Conservation (phyloP, 2,888 invertebrate species). For the Melipona bicolor region DNA sequence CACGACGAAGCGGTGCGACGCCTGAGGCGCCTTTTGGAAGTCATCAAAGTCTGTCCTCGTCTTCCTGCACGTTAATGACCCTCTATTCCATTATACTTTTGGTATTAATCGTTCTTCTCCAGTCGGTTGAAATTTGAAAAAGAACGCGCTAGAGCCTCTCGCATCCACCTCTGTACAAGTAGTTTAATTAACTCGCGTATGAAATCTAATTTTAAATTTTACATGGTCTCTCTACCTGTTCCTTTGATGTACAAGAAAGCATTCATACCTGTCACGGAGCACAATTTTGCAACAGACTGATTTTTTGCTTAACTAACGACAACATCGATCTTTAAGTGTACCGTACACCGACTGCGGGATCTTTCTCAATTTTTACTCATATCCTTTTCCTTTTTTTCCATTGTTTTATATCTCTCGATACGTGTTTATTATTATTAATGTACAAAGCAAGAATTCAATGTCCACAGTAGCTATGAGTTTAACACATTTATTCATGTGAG, state of each 20-base stretch:
- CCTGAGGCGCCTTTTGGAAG: constrained; percentile 53
- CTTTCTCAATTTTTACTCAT: too few relatives aligned
- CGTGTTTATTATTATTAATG: too few relatives aligned
- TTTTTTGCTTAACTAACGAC: background rate
- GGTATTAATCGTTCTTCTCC: constrained; percentile 20
- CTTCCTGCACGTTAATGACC: constrained; percentile 36
- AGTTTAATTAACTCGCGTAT: background rate
- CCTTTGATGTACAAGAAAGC: background rate
- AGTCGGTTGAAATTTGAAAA: constrained; percentile 3
- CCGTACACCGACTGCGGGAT: too few relatives aligned
- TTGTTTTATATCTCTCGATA: too few relatives aligned
- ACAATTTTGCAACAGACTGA: background rate
- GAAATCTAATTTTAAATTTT: background rate
- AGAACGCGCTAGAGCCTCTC: background rate
- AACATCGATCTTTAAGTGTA: too few relatives aligned
- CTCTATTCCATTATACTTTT: constrained; percentile 32
- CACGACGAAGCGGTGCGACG: constrained; percentile 49
- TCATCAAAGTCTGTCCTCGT: constrained; percentile 50
- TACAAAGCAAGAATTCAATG: too few relatives aligned
- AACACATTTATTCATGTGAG: too few relatives aligned
- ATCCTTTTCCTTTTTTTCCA: too few relatives aligned
- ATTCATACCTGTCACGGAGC: background rate
- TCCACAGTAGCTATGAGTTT: too few relatives aligned
- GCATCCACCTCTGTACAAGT: background rate
- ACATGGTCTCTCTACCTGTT: background rate